Conservation (phyloP, 2,888 invertebrate species). For the Drosophila merina region DNA sequence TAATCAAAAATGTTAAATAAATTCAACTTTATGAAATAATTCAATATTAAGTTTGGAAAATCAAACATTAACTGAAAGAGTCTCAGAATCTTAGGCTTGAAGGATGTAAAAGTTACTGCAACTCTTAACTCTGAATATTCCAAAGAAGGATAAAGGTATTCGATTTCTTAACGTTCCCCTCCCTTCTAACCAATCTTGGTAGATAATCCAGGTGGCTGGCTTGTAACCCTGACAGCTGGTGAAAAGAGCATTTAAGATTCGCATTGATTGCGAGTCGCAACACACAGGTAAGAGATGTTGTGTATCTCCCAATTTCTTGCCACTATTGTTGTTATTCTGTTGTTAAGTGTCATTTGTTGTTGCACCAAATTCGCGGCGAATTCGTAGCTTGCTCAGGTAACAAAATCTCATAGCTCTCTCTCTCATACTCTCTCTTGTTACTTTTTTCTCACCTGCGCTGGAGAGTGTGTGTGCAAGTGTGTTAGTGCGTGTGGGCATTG, state of each 20-base stretch:
- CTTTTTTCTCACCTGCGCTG: slow-evolving; percentile 35
- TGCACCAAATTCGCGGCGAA: slow-evolving; percentile 57
- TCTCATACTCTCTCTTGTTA: slow-evolving; percentile 5
- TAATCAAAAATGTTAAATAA: too few relatives aligned
- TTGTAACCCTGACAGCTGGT: slow-evolving; percentile 37
- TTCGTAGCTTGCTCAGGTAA: slow-evolving; percentile 62
- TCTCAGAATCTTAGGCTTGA: too few relatives aligned
- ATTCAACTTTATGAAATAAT: too few relatives aligned
- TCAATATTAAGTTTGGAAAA: too few relatives aligned
- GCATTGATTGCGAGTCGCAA: slow-evolving; percentile 20
- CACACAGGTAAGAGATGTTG: slow-evolving; percentile 45
- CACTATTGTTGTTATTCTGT: slow-evolving; percentile 41
- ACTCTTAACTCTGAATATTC: neutral
- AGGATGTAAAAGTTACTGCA: neutral
- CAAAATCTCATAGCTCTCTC: slow-evolving; percentile 21
- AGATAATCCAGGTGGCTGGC: slow-evolving; percentile 15
- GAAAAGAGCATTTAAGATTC: slow-evolving; percentile 42
- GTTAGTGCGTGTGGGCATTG: slow-evolving; percentile 50
- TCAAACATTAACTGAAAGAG: too few relatives aligned
- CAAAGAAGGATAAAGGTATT: neutral
- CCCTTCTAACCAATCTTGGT: neutral
- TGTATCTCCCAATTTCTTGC: slow-evolving; percentile 51
- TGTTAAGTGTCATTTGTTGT: slow-evolving; percentile 8
- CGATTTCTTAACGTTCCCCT: neutral
- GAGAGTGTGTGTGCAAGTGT: slow-evolving; percentile 7